Percentiles rank a stretch among this genome's conserved stretches.
phyloP scores from a whole-genome alignment of 2,797 vertebrate species.

The Poeciliopsis turneri region DNA sequence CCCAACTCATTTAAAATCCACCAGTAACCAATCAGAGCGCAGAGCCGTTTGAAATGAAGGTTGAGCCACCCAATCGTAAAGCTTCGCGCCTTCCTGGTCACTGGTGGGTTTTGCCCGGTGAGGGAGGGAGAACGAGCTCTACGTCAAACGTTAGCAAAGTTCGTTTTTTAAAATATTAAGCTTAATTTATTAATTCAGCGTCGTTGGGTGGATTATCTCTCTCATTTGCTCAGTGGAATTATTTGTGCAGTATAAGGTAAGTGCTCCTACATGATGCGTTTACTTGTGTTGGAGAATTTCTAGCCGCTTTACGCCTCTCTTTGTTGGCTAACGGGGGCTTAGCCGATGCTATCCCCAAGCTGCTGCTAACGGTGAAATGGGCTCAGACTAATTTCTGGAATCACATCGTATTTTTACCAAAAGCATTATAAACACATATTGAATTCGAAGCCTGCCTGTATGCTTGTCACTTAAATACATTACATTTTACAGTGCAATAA shows the following conservation, averaged over 20 bases:
- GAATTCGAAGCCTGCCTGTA: accelerated
- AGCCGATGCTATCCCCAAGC: conserved; percentile 57
- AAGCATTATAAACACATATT: neutral
- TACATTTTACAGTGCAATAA: neutral
- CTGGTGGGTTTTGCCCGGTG: conserved; percentile 63
- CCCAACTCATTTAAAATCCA: conserved; percentile 44
- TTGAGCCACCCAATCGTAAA: conserved; percentile 69
- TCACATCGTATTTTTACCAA: neutral
- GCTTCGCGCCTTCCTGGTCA: conserved; percentile 79
- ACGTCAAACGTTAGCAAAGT: conserved; percentile 57
- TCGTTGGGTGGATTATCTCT: conserved; percentile 7
- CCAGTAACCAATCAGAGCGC: conserved; percentile 65
- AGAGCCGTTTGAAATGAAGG: conserved; percentile 71
- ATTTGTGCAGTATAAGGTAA: conserved; percentile 63
- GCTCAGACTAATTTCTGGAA: conserved; percentile 55
- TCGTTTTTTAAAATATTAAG: conserved; percentile 52
- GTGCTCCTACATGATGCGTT: neutral
- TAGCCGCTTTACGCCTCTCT: conserved; percentile 38
- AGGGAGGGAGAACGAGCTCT: conserved; percentile 74
- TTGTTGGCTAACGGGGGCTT: conserved; percentile 56
- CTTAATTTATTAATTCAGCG: conserved; percentile 34
- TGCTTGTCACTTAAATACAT: accelerated
- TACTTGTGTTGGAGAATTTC: neutral
- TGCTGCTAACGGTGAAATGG: conserved; percentile 34
- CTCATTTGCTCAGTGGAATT: conserved; percentile 14